Base-by-base conservation (phyloP, 2,797 vertebrate genomes). In the Buceros bicornis region DNA sequence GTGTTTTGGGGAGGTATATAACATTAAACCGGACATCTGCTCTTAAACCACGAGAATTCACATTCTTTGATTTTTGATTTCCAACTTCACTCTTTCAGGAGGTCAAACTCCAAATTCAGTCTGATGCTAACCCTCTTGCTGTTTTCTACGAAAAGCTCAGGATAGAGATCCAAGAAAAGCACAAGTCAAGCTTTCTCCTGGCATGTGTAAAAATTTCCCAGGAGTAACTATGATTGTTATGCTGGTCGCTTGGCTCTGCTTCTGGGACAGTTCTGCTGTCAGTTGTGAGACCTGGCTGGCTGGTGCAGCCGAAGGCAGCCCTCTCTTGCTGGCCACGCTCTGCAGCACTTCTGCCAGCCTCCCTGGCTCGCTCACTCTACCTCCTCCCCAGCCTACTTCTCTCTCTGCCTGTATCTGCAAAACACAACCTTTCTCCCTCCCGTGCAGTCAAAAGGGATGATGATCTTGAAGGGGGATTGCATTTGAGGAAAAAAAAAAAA, bases 101-200 rank as follows among this genome's bases (percentile, higher is more conserved):
- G 67, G 66, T 87, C 73, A 72, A 62, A 66, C 66, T 89, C 81
- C 17, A 60, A 64, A 58, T n/a, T 77, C 31, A 47, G 13, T 43
- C 37, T 13, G 47, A 82, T 42, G 50, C 71, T 70, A 79, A 86
- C 13, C 25, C 29, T 61, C 67, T 79, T 37, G 67, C 66, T 90
- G 47, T 92, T 95, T 92, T 95, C 83, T 81, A 48, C 1, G 16
- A 93, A 87, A 91, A 92, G 33, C n/a, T 67, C 67, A 65, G 80
- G 53, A 92, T 13, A 20, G 37, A 62, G 60, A 73, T 91, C 90
- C 90, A 96, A 90, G 58, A 90, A 93, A 71, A 90, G 60, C 81
- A 85, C 15, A 67, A 64, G 37, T 57, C 90, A 77, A 93, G 47
- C 47, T 57, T 76, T 71, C 81, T 71, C 42, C 71, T 94, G 67